A percentile compares a stretch with the other conserved stretches of the same genome.
These are phyloP conservation scores for Drosophila suzukii DNA, from an alignment of 1,140 invertebrate species.

Conservation along the genomic window DNA sequence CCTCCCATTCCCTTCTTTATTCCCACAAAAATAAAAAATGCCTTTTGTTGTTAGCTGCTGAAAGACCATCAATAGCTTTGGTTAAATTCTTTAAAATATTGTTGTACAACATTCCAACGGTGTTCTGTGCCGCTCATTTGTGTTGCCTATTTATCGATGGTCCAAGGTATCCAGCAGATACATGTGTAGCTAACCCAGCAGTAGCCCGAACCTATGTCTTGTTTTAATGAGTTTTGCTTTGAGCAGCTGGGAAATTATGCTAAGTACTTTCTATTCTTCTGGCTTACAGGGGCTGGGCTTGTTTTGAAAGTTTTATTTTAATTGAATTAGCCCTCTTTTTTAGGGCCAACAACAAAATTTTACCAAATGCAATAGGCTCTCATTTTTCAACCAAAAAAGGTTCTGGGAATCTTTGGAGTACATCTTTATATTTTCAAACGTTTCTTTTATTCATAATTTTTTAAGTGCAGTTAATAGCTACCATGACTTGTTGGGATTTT, in stretches of 20 bases:
- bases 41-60: constrained; percentile 51
- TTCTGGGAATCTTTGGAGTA: background rate
- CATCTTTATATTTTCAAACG: background rate
- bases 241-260: constrained; percentile 41
- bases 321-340: constrained; percentile 61
- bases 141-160: constrained; percentile 55
- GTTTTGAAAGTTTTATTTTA: constrained; percentile 72
- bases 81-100: constrained; percentile 45
- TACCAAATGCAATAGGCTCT: constrained; percentile 2
- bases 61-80: constrained; percentile 50
- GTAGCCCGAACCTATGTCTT: constrained; percentile 40
- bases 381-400: constrained; percentile 2
- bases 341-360: constrained; percentile 8
- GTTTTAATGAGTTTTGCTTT: constrained; percentile 60
- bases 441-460: background rate
- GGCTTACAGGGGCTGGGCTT: constrained; percentile 47
- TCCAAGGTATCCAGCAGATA: constrained; percentile 7
- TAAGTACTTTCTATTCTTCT: constrained; percentile 59
- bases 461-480: too few relatives aligned
- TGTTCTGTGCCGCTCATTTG: constrained; percentile 44
- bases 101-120: constrained; percentile 33
- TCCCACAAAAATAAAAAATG: constrained; percentile 2
- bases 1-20: constrained; percentile 2
- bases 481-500: background rate
- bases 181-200: background rate